phyloP scores from a whole-genome alignment of 2,113 vertebrate species.

The Castor canadensis region DNA sequence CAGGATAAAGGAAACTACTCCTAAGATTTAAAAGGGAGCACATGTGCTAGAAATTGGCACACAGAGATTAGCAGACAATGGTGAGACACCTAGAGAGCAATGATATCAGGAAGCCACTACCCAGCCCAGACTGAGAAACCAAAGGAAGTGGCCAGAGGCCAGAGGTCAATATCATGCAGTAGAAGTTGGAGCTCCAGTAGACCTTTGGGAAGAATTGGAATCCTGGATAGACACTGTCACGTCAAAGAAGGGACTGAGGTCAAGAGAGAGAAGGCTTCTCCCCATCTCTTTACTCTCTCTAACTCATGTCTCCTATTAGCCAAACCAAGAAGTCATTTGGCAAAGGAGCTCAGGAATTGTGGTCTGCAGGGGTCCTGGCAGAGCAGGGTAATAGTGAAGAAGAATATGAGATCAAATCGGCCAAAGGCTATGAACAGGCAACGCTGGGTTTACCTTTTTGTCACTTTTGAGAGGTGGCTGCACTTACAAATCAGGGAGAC shows the following conservation, averaged over 20 bases:
- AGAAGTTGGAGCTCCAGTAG: neutral
- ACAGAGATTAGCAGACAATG: neutral
- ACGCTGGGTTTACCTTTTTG: neutral
- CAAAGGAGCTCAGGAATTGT: neutral
- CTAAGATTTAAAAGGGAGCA: neutral
- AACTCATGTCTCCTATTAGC: neutral
- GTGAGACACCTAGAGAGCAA: neutral
- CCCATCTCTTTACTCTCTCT: neutral
- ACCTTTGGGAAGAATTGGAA: neutral
- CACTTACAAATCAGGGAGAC: neutral
- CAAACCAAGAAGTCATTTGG: neutral
- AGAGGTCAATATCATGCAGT: neutral
- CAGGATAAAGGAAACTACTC: slow-evolving; percentile 23
- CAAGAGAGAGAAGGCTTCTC: neutral
- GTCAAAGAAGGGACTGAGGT: neutral
- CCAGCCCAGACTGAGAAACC: neutral
- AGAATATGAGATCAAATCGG: neutral
- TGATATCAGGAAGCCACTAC: neutral
- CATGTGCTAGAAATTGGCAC: neutral
- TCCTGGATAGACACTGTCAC: neutral
- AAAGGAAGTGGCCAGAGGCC: neutral
- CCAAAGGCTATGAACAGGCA: neutral
- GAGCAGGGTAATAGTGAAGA: neutral
- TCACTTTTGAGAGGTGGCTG: neutral
- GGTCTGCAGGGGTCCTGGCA: neutral